Conservation (phyloP, 2,113 vertebrate genomes). For the Aplodontia rufa region DNA sequence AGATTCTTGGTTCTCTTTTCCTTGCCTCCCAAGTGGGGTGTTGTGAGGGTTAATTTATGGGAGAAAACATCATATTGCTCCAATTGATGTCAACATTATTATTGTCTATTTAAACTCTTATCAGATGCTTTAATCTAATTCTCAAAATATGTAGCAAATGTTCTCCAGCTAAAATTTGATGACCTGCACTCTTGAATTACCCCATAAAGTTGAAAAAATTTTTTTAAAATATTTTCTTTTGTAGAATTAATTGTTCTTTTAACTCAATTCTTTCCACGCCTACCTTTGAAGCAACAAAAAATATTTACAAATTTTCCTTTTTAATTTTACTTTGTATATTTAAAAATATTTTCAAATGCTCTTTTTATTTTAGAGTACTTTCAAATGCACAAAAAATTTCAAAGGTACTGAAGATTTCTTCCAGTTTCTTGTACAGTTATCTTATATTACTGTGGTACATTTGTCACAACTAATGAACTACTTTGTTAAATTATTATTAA, state of each 20-base stretch:
- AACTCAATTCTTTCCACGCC: neutral
- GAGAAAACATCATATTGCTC: neutral
- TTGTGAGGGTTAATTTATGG: neutral
- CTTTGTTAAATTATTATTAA: neutral
- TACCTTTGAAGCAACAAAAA: neutral
- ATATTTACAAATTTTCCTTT: neutral
- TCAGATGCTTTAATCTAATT: neutral
- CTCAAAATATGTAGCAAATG: neutral
- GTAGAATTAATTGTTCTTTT: neutral
- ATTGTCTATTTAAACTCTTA: neutral
- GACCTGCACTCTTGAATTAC: neutral
- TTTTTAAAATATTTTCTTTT: neutral
- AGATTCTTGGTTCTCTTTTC: neutral
- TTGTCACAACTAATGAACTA: neutral
- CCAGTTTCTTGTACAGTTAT: neutral
- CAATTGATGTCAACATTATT: neutral
- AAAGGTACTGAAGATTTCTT: neutral
- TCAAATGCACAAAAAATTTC: neutral
- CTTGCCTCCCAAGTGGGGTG: neutral
- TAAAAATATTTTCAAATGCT: neutral
- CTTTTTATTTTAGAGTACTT: neutral
- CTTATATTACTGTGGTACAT: neutral
- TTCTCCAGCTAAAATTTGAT: neutral
- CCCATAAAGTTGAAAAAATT: neutral
- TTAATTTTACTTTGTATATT: neutral